These are phyloP conservation scores for Gymnocypris eckloni DNA, from an alignment of 2,797 vertebrate species.

Conservation along the genomic window DNA sequence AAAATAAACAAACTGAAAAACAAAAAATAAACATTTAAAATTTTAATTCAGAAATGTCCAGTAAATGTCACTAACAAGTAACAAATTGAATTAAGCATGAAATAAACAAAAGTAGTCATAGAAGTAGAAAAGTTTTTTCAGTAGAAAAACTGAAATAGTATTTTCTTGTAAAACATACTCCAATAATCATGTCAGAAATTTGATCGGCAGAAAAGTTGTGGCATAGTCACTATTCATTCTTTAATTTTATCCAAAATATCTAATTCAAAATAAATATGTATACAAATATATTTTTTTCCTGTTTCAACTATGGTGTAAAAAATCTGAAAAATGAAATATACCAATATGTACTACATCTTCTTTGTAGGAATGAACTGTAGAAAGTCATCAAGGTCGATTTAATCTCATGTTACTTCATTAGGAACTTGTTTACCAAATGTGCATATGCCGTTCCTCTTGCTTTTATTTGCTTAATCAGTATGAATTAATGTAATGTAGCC, in stretches of 20 bases:
- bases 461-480: slow-evolving; percentile 21
- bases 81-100: background rate
- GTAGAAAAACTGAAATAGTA: background rate
- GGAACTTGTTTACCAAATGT: background rate
- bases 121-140: background rate
- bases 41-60: background rate
- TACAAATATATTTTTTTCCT: background rate
- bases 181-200: background rate
- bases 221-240: background rate
- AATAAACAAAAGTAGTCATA: background rate
- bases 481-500: background rate
- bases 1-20: background rate
- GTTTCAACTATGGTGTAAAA: background rate
- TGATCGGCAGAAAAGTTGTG: background rate
- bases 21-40: background rate
- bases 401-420: background rate
- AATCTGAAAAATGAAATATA: background rate
- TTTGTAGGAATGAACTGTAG: background rate
- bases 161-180: background rate
- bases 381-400: background rate
- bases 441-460: background rate
- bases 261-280: background rate
- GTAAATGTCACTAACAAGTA: background rate
- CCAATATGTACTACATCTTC: background rate
- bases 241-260: background rate